A percentile compares a stretch with the other conserved stretches of the same genome.
These are phyloP conservation scores for Sphaeramia orbicularis DNA, from an alignment of 2,797 vertebrate species.

Conservation along the genomic window DNA sequence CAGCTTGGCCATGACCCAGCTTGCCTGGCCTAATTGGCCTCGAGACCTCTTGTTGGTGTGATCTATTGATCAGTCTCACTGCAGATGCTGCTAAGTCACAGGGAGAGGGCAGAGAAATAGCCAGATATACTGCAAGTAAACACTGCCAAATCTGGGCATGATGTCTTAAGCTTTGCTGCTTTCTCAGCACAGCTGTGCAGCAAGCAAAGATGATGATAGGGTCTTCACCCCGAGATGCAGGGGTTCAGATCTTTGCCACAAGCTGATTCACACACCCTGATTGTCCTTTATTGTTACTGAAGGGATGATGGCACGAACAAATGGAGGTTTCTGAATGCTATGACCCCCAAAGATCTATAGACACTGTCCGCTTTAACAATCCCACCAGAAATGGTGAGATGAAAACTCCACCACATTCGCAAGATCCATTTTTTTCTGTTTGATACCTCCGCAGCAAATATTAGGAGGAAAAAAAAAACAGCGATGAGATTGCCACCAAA, in stretches of 20 bases:
- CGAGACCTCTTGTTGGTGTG: conserved; percentile 75
- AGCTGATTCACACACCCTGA: conserved; percentile 70
- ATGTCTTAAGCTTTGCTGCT: conserved; percentile 69
- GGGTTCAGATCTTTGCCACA: conserved; percentile 57
- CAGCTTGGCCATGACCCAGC: conserved; percentile 46
- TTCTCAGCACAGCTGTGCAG: conserved; percentile 44
- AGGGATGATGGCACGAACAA: conserved; percentile 66
- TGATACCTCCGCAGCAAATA: conserved; percentile 65
- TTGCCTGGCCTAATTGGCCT: conserved; percentile 76
- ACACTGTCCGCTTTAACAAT: conserved; percentile 67
- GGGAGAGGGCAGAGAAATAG: conserved; percentile 55
- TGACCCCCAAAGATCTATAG: conserved; percentile 74
- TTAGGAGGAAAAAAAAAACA: conserved; percentile 48
- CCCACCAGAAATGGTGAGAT: conserved; percentile 62
- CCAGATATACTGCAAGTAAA: conserved; percentile 59
- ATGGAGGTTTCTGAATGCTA: conserved; percentile 71
- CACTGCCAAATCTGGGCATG: conserved; percentile 60
- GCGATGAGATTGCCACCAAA: conserved; percentile 64
- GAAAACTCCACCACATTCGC: conserved; percentile 59
- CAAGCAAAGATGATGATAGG: conserved; percentile 59
- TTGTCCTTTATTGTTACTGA: conserved; percentile 74
- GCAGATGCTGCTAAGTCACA: conserved; percentile 67
- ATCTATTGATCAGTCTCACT: conserved; percentile 76
- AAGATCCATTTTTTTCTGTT: conserved; percentile 62
- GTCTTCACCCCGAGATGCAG: conserved; percentile 64